A percentile compares a stretch with the other conserved stretches of the same genome.
Conservation (phyloP, 2,888 invertebrate genomes). For the Macrosiphum euphorbiae region DNA sequence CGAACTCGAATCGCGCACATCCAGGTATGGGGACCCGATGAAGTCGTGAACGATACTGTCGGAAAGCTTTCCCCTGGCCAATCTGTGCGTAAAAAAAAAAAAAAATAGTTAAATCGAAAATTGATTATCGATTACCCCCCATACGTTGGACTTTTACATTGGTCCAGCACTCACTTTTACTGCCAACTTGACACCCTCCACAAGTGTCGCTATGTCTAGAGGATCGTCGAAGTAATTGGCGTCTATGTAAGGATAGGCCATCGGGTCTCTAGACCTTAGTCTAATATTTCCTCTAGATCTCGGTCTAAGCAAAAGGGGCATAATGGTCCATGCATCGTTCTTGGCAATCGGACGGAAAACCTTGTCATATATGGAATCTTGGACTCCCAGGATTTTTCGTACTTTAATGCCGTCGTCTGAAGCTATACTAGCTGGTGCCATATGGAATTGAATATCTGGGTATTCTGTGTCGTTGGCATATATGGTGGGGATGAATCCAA, state of each 20-base stretch:
- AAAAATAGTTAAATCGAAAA: not conserved
- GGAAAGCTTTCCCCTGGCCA: constrained; percentile 82
- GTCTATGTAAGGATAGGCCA: constrained; percentile 88
- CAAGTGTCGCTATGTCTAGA: constrained; percentile 82
- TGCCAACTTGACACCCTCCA: constrained; percentile 76
- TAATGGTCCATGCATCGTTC: constrained; percentile 85
- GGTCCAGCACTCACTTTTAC: constrained; percentile 66
- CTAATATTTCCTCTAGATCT: constrained; percentile 82
- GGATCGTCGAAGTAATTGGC: constrained; percentile 92
- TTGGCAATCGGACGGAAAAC: constrained; percentile 86
- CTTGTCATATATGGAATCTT: constrained; percentile 83
- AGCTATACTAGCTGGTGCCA: constrained; percentile 90
- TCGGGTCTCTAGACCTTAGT: constrained; percentile 85
- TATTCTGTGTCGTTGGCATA: constrained; percentile 84
- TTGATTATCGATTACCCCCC: not conserved
- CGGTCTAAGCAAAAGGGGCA: constrained; percentile 86
- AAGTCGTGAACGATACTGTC: constrained; percentile 83
- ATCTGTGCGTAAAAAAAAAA: constrained; percentile 70
- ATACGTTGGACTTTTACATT: not conserved
- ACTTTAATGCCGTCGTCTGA: constrained; percentile 79
- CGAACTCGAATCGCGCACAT: constrained; percentile 79
- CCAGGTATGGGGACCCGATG: constrained; percentile 84
- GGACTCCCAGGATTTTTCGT: constrained; percentile 82
- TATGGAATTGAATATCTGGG: constrained; percentile 93
- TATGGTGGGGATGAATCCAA: constrained; percentile 88